Percentiles rank a stretch among this genome's conserved stretches.
Evolutionary conservation across 2,797 vertebrate genomes (phyloP).

Genomic region (Brachyrhaphis roseni): DNA sequence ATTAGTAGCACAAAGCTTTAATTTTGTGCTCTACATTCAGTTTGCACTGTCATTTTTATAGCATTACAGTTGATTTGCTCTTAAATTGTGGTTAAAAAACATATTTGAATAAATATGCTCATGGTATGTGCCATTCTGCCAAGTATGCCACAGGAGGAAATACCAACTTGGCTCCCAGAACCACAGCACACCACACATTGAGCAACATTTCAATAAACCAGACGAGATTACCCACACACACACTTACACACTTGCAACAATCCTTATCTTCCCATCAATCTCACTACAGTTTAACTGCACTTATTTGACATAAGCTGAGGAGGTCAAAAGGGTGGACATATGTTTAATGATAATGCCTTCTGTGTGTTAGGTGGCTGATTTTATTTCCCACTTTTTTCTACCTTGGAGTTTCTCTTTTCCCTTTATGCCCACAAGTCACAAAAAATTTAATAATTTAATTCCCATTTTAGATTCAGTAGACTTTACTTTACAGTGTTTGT

Average conservation of each 20-base stretch:
- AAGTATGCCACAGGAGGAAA: conserved; percentile 47
- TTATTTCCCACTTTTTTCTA: conserved; percentile 13
- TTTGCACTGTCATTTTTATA: no score
- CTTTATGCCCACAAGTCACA: conserved; percentile 47
- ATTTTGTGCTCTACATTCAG: no score
- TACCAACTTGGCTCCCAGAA: conserved; percentile 23
- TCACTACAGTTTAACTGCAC: conserved; percentile 55
- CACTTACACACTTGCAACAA: conserved; percentile 23
- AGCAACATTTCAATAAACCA: conserved; percentile 33
- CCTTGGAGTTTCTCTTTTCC: conserved; percentile 22
- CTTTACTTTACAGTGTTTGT: neutral
- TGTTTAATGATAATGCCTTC: conserved; percentile 59
- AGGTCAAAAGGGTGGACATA: conserved; percentile 67
- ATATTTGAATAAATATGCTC: conserved; percentile 23
- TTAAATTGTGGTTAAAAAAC: neutral
- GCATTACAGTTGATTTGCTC: neutral
- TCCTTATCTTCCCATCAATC: conserved; percentile 59
- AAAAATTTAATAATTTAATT: conserved; percentile 54
- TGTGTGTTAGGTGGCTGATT: conserved; percentile 37
- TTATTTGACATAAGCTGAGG: conserved; percentile 61
- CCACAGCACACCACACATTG: conserved; percentile 36
- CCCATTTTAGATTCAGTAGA: conserved; percentile 45
- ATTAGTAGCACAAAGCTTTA: neutral
- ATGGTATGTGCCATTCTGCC: conserved; percentile 15
- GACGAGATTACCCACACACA: conserved; percentile 23